These are phyloP conservation scores for Podarcis cretensis DNA, from an alignment of 2,113 vertebrate genomes.

Conservation along the genomic window DNA sequence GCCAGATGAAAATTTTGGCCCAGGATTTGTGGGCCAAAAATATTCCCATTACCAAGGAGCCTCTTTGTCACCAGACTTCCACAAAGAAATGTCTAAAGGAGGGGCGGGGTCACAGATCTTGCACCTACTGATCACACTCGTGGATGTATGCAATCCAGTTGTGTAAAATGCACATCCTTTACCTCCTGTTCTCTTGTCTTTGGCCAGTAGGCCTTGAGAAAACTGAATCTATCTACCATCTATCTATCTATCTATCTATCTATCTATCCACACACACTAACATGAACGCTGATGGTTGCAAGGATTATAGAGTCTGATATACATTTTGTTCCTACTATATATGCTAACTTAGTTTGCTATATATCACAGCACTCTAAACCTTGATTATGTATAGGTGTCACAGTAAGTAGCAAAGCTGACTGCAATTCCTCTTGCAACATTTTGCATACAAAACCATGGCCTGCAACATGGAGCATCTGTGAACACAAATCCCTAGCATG, in stretches of 20 bases:
- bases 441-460: not conserved
- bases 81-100: not conserved
- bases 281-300: not conserved
- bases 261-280: not conserved
- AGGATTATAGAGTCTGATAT: not conserved
- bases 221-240: too few species aligned
- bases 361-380: not conserved
- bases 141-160: not conserved
- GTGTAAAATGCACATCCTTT: not conserved
- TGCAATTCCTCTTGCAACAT: not conserved
- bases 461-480: not conserved
- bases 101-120: not conserved
- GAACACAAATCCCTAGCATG: not conserved
- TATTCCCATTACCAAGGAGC: not conserved
- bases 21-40: not conserved
- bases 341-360: not conserved
- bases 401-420: not conserved
- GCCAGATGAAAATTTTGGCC: not conserved
- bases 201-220: not conserved
- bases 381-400: not conserved
- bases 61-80: not conserved
- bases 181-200: not conserved
- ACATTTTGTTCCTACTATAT: not conserved
- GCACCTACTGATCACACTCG: not conserved
- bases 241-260: too few species aligned